Conservation (phyloP, 1,140 invertebrate genomes). For the Mamestra configurata region DNA sequence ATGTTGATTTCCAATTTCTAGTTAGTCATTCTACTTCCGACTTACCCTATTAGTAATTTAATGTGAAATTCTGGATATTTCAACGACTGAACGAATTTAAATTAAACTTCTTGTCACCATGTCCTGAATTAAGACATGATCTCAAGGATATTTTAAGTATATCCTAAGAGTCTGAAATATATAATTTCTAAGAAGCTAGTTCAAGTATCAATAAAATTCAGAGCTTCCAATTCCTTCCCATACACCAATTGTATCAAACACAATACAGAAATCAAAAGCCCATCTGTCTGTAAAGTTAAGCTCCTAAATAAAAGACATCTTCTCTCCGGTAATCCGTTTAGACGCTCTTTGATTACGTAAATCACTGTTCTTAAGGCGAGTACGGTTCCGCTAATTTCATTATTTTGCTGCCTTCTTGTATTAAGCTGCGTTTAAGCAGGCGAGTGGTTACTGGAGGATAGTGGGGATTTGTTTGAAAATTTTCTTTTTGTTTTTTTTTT, state of each 20-base stretch:
- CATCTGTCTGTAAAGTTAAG: slow-evolving; percentile 28
- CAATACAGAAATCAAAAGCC: slow-evolving; percentile 5
- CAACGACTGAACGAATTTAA: not conserved
- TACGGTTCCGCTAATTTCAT: slow-evolving; percentile 69
- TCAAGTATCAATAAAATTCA: no score
- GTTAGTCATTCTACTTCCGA: no score
- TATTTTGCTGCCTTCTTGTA: slow-evolving; percentile 52
- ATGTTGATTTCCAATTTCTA: no score
- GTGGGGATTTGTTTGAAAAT: not conserved
- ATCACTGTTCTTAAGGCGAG: slow-evolving; percentile 73
- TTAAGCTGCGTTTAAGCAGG: slow-evolving; percentile 53
- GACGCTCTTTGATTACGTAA: slow-evolving; percentile 77
- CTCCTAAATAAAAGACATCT: slow-evolving; percentile 55
- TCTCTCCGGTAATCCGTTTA: slow-evolving; percentile 69
- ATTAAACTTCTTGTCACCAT: no score
- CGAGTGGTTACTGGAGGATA: not conserved
- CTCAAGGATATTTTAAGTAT: no score
- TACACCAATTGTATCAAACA: not conserved
- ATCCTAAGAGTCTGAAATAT: no score
- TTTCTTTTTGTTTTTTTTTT: not conserved
- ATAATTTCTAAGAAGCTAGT: no score
- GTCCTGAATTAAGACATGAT: no score
- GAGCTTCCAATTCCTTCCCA: not conserved
- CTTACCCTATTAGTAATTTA: no score
- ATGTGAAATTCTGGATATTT: no score